Evolutionary conservation across 2,888 invertebrate genomes (phyloP).

Genomic region (Hartigia nigra): DNA sequence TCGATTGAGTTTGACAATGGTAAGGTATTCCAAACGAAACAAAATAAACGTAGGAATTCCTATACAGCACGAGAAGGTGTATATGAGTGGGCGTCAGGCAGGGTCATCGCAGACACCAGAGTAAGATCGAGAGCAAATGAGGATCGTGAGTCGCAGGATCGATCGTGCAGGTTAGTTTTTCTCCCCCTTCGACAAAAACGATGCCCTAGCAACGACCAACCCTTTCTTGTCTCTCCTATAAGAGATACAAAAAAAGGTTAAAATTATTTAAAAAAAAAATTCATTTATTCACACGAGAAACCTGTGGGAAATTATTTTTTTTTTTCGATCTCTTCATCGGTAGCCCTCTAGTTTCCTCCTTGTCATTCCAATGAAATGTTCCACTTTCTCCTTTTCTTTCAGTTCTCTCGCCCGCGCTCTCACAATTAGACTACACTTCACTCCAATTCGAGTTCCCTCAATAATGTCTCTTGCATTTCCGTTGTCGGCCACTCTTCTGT

Average conservation of each 20-base stretch:
- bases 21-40: background rate
- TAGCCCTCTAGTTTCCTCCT: background rate
- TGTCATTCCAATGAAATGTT: background rate
- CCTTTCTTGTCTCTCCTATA: conserved; percentile 1
- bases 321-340: background rate
- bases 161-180: background rate
- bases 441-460: background rate
- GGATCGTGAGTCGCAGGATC: background rate
- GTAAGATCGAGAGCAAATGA: background rate
- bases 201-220: background rate
- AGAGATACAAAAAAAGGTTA: background rate
- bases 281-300: conserved; percentile 30
- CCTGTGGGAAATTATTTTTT: conserved; percentile 5
- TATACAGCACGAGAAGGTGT: background rate
- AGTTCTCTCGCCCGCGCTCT: background rate
- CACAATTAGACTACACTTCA: background rate
- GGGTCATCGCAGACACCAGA: background rate
- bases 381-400: conserved; percentile 1
- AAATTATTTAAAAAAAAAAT: conserved; percentile 32
- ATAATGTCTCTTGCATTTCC: background rate
- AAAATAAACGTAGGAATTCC: background rate
- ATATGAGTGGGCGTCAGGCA: conserved; percentile 1
- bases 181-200: conserved; percentile 5
- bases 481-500: background rate
- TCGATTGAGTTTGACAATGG: background rate